These are phyloP conservation scores for Kryptolebias marmoratus DNA, from an alignment of 2,113 vertebrate genomes.

Conservation along the genomic window DNA sequence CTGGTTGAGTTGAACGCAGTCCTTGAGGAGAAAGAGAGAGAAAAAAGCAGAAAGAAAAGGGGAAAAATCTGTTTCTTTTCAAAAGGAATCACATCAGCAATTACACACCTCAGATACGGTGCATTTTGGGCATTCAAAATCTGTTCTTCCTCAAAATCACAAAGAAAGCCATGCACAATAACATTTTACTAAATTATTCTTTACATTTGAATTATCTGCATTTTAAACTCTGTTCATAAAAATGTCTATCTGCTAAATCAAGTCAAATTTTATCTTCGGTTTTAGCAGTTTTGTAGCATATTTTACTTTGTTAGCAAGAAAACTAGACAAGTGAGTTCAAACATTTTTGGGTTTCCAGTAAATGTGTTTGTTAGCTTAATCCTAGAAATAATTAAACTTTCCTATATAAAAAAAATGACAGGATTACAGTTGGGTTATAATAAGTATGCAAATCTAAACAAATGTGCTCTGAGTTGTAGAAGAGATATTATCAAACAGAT, in stretches of 20 bases:
- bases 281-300: too few relatives aligned
- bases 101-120: neutral
- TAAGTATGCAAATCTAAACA: neutral
- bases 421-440: neutral
- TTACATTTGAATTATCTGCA: too few relatives aligned
- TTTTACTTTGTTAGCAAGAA: too few relatives aligned
- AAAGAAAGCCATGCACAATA: neutral
- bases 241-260: neutral
- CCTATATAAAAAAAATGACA: neutral
- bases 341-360: neutral
- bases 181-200: neutral
- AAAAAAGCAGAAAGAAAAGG: neutral
- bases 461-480: neutral
- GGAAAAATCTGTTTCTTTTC: conserved; percentile 8
- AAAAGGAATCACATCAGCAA: conserved; percentile 14
- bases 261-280: neutral
- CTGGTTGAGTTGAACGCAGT: conserved; percentile 98
- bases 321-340: neutral
- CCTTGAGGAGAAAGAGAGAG: conserved; percentile 73
- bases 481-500: too few relatives aligned
- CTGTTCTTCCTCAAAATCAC: neutral
- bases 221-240: too few relatives aligned
- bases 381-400: neutral
- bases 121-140: conserved; percentile 1
- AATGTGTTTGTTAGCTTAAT: too few relatives aligned